Evolutionary conservation across 2,113 vertebrate genomes (phyloP).

Genomic region (Psephotus haematonotus): DNA sequence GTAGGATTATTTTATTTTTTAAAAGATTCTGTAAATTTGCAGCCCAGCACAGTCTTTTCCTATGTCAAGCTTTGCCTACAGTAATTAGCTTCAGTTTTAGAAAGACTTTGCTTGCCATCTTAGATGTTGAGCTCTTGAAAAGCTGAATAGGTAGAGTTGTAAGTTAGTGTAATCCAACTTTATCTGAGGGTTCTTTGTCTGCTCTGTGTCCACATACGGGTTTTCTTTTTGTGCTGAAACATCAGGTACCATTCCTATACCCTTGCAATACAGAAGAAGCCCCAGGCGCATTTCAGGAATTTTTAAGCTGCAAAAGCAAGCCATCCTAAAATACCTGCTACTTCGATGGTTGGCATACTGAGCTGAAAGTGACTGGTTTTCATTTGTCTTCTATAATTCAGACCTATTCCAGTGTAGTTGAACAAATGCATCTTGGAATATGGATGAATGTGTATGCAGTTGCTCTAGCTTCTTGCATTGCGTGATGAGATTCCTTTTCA

Average conservation of each 20-base stretch:
- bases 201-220: not conserved
- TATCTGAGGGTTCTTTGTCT: not conserved
- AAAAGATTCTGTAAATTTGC: not conserved
- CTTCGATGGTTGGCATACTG: not conserved
- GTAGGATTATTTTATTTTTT: not conserved
- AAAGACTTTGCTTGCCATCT: not conserved
- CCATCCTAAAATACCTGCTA: not conserved
- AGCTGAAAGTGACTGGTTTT: accelerated
- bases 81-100: not conserved
- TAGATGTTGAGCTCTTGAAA: not conserved
- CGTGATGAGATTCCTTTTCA: not conserved
- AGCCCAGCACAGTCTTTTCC: not conserved
- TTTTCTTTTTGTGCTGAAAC: not conserved
- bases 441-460: not conserved
- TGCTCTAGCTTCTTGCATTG: not conserved
- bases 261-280: not conserved
- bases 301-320: not conserved
- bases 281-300: not conserved
- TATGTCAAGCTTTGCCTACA: not conserved
- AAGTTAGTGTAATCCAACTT: not conserved
- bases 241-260: not conserved
- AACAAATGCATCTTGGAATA: not conserved
- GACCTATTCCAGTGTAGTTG: not conserved
- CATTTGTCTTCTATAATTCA: not conserved
- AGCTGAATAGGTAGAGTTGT: not conserved